phyloP scores from a whole-genome alignment of 1,140 invertebrate species.

The Drosophila ficusphila region DNA sequence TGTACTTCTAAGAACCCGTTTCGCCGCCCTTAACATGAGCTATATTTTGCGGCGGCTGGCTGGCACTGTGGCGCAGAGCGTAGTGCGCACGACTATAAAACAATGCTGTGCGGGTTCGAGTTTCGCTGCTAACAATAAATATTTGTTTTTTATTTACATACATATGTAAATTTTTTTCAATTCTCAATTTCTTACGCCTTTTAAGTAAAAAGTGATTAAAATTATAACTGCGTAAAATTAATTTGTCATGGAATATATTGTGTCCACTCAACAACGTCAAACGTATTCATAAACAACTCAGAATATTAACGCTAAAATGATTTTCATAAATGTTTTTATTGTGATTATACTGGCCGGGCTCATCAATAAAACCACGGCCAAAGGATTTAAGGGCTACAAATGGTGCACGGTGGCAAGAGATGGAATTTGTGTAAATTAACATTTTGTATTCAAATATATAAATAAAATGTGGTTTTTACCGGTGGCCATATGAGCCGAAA shows the following conservation, averaged over 20 bases:
- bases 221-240: not conserved
- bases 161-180: too few relatives aligned
- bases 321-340: not conserved
- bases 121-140: not conserved
- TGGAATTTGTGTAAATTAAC: not conserved
- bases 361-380: not conserved
- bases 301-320: not conserved
- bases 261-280: not conserved
- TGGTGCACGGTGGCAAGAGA: conserved; percentile 1
- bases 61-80: not conserved
- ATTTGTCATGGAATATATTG: not conserved
- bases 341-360: not conserved
- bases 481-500: too few relatives aligned
- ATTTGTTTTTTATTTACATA: not conserved
- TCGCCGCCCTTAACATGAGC: not conserved
- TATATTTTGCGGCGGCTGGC: not conserved
- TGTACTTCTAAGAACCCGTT: not conserved
- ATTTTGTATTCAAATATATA: too few relatives aligned
- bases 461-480: too few relatives aligned
- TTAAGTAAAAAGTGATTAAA: not conserved
- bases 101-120: not conserved
- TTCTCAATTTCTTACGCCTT: not conserved
- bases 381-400: not conserved
- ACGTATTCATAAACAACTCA: not conserved
- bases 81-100: not conserved